Conservation (phyloP, 2,888 invertebrate species). For the Drosophila colorata region DNA sequence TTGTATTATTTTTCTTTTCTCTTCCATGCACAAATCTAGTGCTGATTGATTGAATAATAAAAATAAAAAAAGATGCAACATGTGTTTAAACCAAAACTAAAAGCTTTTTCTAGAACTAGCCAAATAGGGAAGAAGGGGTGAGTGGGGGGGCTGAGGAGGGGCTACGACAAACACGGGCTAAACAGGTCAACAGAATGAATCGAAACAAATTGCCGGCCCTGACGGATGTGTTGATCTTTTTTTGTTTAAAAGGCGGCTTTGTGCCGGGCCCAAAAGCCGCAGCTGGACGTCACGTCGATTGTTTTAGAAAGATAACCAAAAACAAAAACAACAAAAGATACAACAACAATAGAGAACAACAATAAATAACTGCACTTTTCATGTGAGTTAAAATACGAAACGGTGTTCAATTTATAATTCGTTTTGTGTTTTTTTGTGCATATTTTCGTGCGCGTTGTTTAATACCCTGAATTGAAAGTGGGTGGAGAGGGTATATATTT, state of each 20-base stretch:
- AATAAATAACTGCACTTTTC: conserved; percentile 28
- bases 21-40: neutral
- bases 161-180: neutral
- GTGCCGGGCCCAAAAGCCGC: conserved; percentile 19
- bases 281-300: conserved; percentile 24
- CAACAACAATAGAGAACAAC: conserved; percentile 32
- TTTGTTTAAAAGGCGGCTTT: conserved; percentile 40
- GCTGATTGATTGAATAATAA: conserved; percentile 6
- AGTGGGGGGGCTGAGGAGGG: neutral
- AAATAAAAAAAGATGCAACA: neutral
- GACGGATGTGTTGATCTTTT: conserved; percentile 69
- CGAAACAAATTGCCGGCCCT: conserved; percentile 65
- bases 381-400: conserved; percentile 10
- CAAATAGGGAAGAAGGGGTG: neutral
- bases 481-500: too few relatives aligned
- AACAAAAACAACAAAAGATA: conserved; percentile 19
- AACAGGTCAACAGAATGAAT: conserved; percentile 41
- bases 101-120: conserved; percentile 8
- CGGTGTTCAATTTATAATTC: conserved; percentile 14
- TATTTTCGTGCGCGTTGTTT: conserved; percentile 3
- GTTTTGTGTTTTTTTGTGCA: neutral
- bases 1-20: neutral
- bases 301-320: conserved; percentile 44
- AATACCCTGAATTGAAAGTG: neutral
- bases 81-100: neutral